A percentile compares a stretch with the other conserved stretches of the same genome.
phyloP scores from a whole-genome alignment of 2,797 vertebrate species.

The Peromyscus melanophrys region DNA sequence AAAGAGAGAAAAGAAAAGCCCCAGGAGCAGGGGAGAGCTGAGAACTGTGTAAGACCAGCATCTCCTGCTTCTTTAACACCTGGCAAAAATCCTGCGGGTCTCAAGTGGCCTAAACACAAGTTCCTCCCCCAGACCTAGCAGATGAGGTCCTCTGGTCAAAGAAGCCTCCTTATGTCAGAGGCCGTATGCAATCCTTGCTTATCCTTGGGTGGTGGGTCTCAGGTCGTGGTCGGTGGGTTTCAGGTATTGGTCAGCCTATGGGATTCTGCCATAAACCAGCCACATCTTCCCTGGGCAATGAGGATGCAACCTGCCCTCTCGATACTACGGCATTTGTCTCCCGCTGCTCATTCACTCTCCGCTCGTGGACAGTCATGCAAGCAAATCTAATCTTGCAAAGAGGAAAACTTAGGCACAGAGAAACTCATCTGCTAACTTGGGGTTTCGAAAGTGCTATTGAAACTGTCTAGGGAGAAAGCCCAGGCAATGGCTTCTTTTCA shows the following conservation, averaged over 20 bases:
- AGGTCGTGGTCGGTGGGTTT: background rate
- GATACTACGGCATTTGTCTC: background rate
- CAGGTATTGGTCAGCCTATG: background rate
- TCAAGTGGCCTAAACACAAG: background rate
- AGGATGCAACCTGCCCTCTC: background rate
- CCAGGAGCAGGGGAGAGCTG: background rate
- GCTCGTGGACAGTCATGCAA: background rate
- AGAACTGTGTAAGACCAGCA: background rate
- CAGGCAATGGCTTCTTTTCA: background rate
- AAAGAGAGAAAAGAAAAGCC: background rate
- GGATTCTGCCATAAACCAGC: background rate
- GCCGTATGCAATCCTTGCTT: background rate
- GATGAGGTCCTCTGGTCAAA: background rate
- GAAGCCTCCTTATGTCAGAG: background rate
- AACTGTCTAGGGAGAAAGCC: background rate
- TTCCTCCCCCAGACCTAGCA: accelerated
- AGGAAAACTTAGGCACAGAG: background rate
- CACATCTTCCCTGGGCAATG: background rate
- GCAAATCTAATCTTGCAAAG: background rate
- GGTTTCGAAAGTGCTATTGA: background rate
- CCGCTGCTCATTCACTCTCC: background rate
- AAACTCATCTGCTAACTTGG: background rate
- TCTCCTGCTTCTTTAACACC: background rate
- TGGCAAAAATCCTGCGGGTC: background rate
- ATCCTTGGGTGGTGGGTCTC: background rate